Conservation (phyloP, 2,797 vertebrate genomes). For the Hipposideros larvatus region DNA sequence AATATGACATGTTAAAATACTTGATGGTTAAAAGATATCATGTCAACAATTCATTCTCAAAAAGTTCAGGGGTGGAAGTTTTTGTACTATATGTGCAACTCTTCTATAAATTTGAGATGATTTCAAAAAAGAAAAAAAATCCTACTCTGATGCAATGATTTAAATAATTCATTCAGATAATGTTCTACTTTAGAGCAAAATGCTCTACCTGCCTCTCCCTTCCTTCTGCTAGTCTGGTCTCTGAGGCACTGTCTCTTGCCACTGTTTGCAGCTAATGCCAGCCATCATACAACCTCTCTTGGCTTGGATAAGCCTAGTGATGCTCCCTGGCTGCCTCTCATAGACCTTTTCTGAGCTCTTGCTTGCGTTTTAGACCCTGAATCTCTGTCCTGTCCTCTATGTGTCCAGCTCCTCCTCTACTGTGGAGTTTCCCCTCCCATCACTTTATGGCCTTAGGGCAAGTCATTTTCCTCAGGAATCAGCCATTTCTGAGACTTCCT, state of each 20-base stretch:
- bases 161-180: neutral
- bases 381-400: neutral
- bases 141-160: neutral
- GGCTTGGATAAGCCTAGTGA: neutral
- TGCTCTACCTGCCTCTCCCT: neutral
- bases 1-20: neutral
- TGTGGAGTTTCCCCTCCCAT: neutral
- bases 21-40: neutral
- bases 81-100: neutral
- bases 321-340: neutral
- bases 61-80: neutral
- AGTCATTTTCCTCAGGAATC: neutral
- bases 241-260: neutral
- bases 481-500: neutral
- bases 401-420: neutral
- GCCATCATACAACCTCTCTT: neutral
- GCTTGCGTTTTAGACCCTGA: neutral
- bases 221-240: neutral
- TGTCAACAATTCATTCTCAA: neutral
- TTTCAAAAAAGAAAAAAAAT: conserved; percentile 22
- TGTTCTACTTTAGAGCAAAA: neutral
- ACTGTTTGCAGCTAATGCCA: neutral
- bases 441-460: too few relatives aligned
- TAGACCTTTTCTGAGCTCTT: neutral
- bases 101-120: conserved; percentile 12